Evolutionary conservation across 2,797 vertebrate species (phyloP).

Genomic region (Gymnodraco acuticeps): DNA sequence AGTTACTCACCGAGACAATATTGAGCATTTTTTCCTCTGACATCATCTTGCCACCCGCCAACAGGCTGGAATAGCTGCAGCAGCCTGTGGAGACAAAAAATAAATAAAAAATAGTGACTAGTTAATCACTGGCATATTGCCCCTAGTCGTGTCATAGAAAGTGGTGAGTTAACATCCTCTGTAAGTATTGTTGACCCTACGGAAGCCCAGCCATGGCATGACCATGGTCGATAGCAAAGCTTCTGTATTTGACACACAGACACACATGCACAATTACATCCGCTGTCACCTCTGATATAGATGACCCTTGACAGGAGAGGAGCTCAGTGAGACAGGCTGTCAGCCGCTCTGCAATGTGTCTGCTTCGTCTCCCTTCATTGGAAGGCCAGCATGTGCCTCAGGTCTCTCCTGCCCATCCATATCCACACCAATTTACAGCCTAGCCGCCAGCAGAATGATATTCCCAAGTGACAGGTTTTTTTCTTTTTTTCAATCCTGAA

Average conservation of each 20-base stretch:
- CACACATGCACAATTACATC: conserved; percentile 29
- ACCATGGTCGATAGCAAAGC: conserved; percentile 66
- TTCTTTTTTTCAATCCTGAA: conserved; percentile 39
- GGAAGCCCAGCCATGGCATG: conserved; percentile 46
- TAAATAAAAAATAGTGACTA: conserved; percentile 19
- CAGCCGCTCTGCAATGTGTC: conserved; percentile 65
- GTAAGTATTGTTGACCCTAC: conserved; percentile 59
- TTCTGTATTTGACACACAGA: conserved; percentile 27
- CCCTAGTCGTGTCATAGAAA: conserved; percentile 50
- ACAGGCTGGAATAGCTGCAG: conserved; percentile 36
- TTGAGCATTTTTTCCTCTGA: conserved; percentile 36
- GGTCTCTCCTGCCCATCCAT: conserved; percentile 67
- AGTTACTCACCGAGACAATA: conserved; percentile 61
- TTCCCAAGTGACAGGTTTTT: conserved; percentile 61
- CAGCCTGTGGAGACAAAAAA: conserved; percentile 38
- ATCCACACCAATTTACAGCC: conserved; percentile 69
- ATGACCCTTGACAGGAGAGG: conserved; percentile 64
- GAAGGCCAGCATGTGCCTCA: conserved; percentile 75
- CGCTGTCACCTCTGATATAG: conserved; percentile 68
- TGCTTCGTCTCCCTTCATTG: conserved; percentile 53
- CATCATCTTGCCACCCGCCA: conserved; percentile 58
- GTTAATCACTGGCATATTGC: conserved; percentile 61
- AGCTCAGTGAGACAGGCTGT: conserved; percentile 66
- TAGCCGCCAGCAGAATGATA: conserved; percentile 52
- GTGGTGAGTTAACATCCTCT: conserved; percentile 56